phyloP scores from a whole-genome alignment of 2,888 invertebrate species.

The Agelastica alni region DNA sequence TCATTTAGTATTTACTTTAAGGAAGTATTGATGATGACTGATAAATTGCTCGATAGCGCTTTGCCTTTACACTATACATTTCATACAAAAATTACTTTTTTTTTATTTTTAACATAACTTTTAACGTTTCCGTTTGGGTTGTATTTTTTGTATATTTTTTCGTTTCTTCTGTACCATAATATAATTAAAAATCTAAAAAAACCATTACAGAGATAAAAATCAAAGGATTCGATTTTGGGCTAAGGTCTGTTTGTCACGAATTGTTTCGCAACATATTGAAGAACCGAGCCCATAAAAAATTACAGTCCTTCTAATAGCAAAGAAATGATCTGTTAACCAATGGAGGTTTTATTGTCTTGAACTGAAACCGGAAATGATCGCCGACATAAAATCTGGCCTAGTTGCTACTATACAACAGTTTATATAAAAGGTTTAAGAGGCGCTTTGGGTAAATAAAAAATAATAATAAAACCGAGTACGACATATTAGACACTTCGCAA shows the following conservation, averaged over 20 bases:
- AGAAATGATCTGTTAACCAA: constrained; percentile 23
- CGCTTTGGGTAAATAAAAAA: constrained; percentile 2
- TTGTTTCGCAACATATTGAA: constrained; percentile 15
- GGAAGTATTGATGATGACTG: too few relatives aligned
- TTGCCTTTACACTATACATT: too few relatives aligned
- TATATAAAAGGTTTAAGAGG: not conserved
- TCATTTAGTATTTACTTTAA: too few relatives aligned
- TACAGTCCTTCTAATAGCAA: constrained; percentile 19
- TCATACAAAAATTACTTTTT: too few relatives aligned
- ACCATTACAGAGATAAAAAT: constrained; percentile 15
- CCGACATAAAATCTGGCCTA: constrained; percentile 16
- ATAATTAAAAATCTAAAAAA: constrained; percentile 1
- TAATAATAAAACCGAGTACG: not conserved
- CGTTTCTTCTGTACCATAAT: constrained; percentile 7
- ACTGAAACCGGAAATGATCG: constrained; percentile 2
- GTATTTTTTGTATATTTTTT: too few relatives aligned
- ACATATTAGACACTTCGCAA: not conserved
- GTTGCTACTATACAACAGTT: constrained; percentile 3
- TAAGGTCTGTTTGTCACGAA: constrained; percentile 8
- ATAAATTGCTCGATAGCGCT: too few relatives aligned
- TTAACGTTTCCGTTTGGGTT: too few relatives aligned
- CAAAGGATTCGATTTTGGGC: constrained; percentile 6
- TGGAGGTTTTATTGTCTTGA: constrained; percentile 7
- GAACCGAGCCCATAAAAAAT: constrained; percentile 22
- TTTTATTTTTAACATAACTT: too few relatives aligned